Percentiles rank a stretch among this genome's conserved stretches.
phyloP scores from a whole-genome alignment of 35 echinoderm and acorn worm species.

The Ophiothrix spiculata region DNA sequence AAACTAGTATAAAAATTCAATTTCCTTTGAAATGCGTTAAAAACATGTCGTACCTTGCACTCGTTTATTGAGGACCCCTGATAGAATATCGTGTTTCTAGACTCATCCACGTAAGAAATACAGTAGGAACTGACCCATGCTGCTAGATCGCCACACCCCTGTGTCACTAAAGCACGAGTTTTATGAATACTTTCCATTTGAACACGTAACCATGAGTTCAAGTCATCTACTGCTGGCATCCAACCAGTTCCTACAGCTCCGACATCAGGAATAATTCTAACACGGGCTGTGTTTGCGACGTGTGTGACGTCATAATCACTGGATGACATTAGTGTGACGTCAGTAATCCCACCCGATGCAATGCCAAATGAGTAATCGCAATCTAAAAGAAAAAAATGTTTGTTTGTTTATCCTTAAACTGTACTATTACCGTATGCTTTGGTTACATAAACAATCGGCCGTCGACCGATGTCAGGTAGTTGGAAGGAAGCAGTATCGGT shows the following conservation, averaged over 20 bases:
- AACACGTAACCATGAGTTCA: background rate
- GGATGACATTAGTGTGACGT: background rate
- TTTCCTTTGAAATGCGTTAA: too few species aligned
- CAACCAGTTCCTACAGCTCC: background rate
- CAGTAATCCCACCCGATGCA: background rate
- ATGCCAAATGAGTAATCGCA: constrained; percentile 2
- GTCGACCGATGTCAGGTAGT: too few species aligned
- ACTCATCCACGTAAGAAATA: background rate
- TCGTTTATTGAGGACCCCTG: background rate
- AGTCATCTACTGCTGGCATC: background rate
- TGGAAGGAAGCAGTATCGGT: too few species aligned
- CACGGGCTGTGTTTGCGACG: background rate
- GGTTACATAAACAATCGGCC: too few species aligned
- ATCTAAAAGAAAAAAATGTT: background rate
- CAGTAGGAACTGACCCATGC: background rate
- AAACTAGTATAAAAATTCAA: too few species aligned
- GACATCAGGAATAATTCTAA: background rate
- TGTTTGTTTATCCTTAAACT: too few species aligned
- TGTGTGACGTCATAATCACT: background rate
- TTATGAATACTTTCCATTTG: background rate
- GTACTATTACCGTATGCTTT: too few species aligned
- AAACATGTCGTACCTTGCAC: too few species aligned
- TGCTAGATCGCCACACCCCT: background rate
- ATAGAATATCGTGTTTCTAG: background rate
- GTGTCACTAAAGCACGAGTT: background rate